A percentile compares a stretch with the other conserved stretches of the same genome.
Evolutionary conservation across 2,113 vertebrate genomes (phyloP).

Genomic region (Callospermophilus lateralis): DNA sequence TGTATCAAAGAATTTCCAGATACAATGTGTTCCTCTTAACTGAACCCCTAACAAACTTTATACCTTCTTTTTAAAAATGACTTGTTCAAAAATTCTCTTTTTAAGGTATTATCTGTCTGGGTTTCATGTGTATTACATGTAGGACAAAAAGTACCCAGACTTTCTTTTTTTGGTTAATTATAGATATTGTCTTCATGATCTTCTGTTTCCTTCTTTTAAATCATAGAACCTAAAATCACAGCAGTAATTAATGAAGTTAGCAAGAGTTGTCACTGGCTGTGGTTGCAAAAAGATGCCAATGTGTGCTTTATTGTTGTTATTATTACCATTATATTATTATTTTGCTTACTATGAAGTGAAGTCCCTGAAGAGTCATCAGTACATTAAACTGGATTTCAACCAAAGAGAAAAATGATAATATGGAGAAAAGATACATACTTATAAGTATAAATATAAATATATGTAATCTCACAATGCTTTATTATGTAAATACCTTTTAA

Average conservation of each 20-base stretch:
- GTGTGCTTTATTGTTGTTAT: neutral
- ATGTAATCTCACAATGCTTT: constrained; percentile 48
- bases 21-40: neutral
- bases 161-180: constrained; percentile 37
- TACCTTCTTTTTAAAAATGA: neutral
- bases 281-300: constrained; percentile 18
- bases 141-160: neutral
- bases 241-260: neutral
- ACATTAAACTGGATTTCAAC: constrained; percentile 62
- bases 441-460: no score
- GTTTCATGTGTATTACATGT: neutral
- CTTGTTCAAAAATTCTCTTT: constrained; percentile 19
- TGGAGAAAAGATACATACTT: neutral
- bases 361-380: neutral
- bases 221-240: neutral
- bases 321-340: neutral
- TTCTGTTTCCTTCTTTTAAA: constrained; percentile 58
- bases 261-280: constrained; percentile 11
- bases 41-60: neutral
- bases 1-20: neutral
- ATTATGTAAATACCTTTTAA: constrained; percentile 38
- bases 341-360: constrained; percentile 48
- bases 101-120: neutral
- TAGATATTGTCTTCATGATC: constrained; percentile 40
- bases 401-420: constrained; percentile 34